These are phyloP conservation scores for Perca flavescens DNA, from an alignment of 2,113 vertebrate species.

Conservation along the genomic window DNA sequence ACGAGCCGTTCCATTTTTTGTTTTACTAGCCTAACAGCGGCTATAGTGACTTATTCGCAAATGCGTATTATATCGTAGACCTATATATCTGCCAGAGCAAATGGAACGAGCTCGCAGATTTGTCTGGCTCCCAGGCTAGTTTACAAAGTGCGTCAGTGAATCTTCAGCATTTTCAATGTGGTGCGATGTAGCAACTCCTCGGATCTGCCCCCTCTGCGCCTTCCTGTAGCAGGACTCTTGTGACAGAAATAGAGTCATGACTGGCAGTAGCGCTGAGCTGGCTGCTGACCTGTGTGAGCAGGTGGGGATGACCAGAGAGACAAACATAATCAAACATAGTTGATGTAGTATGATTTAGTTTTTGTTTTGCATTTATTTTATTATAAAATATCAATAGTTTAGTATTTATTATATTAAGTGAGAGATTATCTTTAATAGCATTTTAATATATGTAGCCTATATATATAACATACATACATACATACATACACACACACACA, in stretches of 20 bases:
- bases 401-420: neutral
- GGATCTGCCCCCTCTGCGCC: neutral
- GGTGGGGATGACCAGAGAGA: slow-evolving; percentile 26
- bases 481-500: too few species aligned
- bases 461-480: too few species aligned
- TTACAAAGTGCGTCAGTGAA: neutral
- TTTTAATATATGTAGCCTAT: neutral
- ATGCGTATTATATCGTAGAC: too few species aligned
- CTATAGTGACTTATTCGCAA: too few species aligned
- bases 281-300: slow-evolving; percentile 51
- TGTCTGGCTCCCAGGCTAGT: too few species aligned
- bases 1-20: neutral
- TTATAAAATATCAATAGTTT: neutral
- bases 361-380: neutral
- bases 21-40: too few species aligned
- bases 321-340: neutral
- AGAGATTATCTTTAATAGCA: neutral
- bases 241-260: slow-evolving; percentile 68
- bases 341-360: neutral
- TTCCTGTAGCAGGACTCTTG: slow-evolving; percentile 9
- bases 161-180: neutral
- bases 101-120: too few species aligned
- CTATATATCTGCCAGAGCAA: too few species aligned
- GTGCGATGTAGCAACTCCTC: slow-evolving; percentile 16
- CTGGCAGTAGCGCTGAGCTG: slow-evolving; percentile 48